Evolutionary conservation across 2,888 invertebrate species (phyloP).

Genomic region (Synanthedon andrenaeformis): DNA sequence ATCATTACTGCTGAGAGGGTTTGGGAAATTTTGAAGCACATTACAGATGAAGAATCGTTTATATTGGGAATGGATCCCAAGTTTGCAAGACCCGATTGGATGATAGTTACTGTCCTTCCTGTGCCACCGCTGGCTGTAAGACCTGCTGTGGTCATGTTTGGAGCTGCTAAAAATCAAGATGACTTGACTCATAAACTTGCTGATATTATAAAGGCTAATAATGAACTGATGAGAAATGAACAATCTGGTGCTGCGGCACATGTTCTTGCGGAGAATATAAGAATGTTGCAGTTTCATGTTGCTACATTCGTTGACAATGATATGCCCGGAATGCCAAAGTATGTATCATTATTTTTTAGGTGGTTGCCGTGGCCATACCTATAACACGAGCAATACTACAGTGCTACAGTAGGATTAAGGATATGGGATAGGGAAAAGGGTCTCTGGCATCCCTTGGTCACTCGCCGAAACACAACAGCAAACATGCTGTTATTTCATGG

Average conservation of each 20-base stretch:
- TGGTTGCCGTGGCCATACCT: no score
- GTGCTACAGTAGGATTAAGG: no score
- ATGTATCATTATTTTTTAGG: slow-evolving; percentile 16
- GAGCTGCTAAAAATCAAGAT: slow-evolving; percentile 98
- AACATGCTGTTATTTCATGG: no score
- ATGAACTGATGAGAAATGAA: slow-evolving; percentile 95
- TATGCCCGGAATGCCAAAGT: slow-evolving; percentile 95
- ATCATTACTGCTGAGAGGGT: slow-evolving; percentile 94
- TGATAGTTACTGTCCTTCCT: slow-evolving; percentile 97
- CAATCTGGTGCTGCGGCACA: slow-evolving; percentile 97
- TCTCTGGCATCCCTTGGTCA: no score
- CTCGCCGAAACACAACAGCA: no score
- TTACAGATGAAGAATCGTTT: slow-evolving; percentile 96
- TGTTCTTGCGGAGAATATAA: slow-evolving; percentile 95
- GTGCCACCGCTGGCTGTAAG: slow-evolving; percentile 97
- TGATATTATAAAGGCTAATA: slow-evolving; percentile 98
- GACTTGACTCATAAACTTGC: slow-evolving; percentile 99
- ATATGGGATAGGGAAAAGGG: no score
- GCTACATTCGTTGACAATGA: slow-evolving; percentile 99
- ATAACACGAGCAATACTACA: no score
- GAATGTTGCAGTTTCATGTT: slow-evolving; percentile 98
- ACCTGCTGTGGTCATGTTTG: slow-evolving; percentile 99
- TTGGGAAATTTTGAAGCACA: slow-evolving; percentile 96
- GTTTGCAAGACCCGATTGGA: slow-evolving; percentile 98
- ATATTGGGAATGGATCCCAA: slow-evolving; percentile 97